Conservation (phyloP, 2,113 vertebrate genomes). For the Carassius gibelio region DNA sequence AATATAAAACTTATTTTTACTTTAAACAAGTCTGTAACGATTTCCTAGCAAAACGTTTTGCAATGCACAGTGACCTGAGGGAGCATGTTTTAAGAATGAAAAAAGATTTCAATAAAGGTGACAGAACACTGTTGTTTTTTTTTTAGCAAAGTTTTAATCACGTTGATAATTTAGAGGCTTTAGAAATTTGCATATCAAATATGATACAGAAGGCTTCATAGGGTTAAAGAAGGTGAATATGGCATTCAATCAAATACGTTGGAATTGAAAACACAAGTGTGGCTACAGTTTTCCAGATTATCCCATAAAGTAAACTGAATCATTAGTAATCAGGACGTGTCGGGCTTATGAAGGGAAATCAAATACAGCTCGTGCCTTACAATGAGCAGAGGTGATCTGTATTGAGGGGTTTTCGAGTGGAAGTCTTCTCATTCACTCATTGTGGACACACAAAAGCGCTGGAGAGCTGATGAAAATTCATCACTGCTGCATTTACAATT, state of each 20-base stretch:
- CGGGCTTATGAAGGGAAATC: slow-evolving; percentile 31
- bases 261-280: not conserved
- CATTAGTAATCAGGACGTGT: slow-evolving; percentile 22
- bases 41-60: not conserved
- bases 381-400: slow-evolving; percentile 26
- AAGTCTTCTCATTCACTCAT: slow-evolving; percentile 22
- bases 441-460: not conserved
- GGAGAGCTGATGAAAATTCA: slow-evolving; percentile 15
- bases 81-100: not conserved
- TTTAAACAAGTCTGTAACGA: not conserved
- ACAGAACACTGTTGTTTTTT: not conserved
- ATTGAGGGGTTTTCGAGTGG: slow-evolving; percentile 34
- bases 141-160: not conserved
- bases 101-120: not conserved
- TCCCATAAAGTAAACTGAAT: not conserved
- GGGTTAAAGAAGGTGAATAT: too few species aligned
- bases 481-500: not conserved
- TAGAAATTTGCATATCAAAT: not conserved
- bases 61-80: not conserved
- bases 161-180: not conserved
- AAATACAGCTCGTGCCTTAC: slow-evolving; percentile 35
- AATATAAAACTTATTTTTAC: too few species aligned
- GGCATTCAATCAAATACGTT: not conserved
- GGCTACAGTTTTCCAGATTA: not conserved
- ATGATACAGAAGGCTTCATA: not conserved